phyloP scores from a whole-genome alignment of 2,113 vertebrate genomes.

The Gadus macrocephalus region DNA sequence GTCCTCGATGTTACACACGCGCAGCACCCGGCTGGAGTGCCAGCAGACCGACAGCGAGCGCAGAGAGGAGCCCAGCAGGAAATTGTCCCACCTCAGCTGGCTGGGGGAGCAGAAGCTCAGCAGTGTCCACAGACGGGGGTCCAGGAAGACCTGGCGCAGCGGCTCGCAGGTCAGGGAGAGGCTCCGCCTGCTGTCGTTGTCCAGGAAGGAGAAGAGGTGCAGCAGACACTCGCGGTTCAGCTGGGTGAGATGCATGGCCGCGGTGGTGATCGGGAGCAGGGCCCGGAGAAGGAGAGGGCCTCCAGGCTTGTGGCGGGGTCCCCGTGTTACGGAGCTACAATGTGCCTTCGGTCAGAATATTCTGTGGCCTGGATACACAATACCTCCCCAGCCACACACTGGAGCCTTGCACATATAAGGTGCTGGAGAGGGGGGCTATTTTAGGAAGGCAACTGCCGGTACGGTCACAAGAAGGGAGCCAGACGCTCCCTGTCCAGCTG shows the following conservation, averaged over 20 bases:
- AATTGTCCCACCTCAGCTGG: constrained; percentile 84
- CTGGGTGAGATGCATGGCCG: constrained; percentile 79
- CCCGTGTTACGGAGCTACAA: constrained; percentile 52
- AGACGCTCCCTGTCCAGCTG: constrained; percentile 65
- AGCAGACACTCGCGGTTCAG: constrained; percentile 88
- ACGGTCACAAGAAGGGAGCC: constrained; percentile 58
- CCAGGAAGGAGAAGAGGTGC: constrained; percentile 91
- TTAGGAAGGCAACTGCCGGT: constrained; percentile 77
- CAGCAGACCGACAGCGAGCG: constrained; percentile 83
- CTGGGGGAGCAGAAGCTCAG: constrained; percentile 80
- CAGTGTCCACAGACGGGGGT: constrained; percentile 82
- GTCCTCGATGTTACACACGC: constrained; percentile 89
- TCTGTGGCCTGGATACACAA: constrained; percentile 70
- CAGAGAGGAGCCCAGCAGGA: constrained; percentile 80
- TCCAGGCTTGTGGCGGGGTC: constrained; percentile 25
- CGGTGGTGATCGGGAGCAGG: too few species aligned
- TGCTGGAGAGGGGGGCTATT: constrained; percentile 78
- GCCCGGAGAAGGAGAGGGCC: constrained; percentile 32
- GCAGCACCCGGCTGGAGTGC: constrained; percentile 86
- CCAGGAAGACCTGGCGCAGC: constrained; percentile 78
- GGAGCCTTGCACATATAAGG: constrained; percentile 88
- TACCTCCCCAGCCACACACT: constrained; percentile 61
- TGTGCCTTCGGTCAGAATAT: constrained; percentile 50
- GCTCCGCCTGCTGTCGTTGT: constrained; percentile 81
- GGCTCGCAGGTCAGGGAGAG: constrained; percentile 79